phyloP scores from a whole-genome alignment of 1,140 invertebrate species.

The Zaprionus inermis region DNA sequence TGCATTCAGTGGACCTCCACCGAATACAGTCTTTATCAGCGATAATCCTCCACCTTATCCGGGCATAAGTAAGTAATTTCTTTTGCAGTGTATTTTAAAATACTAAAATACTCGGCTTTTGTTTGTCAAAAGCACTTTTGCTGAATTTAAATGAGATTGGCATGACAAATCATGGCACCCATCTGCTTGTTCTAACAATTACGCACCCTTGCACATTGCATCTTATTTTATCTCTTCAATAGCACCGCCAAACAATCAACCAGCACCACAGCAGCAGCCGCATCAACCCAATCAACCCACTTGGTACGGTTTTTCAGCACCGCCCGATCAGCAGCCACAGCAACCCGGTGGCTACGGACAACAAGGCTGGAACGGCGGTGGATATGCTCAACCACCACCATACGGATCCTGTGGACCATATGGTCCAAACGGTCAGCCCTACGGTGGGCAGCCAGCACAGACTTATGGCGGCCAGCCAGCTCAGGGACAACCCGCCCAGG shows the following conservation, averaged over 20 bases:
- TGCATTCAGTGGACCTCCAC: constrained; percentile 88
- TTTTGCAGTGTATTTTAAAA: constrained; percentile 16
- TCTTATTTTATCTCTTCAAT: constrained; percentile 39
- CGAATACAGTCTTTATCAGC: constrained; percentile 95
- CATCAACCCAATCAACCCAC: constrained; percentile 60
- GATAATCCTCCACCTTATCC: constrained; percentile 98
- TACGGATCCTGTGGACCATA: constrained; percentile 56
- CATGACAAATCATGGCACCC: constrained; percentile 19
- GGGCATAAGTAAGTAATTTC: constrained; percentile 87
- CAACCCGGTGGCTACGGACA: constrained; percentile 61
- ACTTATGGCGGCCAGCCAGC: constrained; percentile 33
- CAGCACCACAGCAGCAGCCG: constrained; percentile 43
- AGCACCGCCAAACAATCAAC: constrained; percentile 64
- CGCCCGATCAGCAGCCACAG: constrained; percentile 56
- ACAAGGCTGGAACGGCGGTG: constrained; percentile 61
- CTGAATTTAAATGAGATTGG: constrained; percentile 36
- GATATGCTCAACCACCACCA: constrained; percentile 68
- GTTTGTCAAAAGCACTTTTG: constrained; percentile 44
- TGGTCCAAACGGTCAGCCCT: constrained; percentile 44
- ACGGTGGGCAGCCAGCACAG: constrained; percentile 46
- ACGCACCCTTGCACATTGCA: constrained; percentile 47
- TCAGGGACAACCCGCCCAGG: neutral
- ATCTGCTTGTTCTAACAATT: constrained; percentile 37
- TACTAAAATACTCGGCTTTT: constrained; percentile 76
- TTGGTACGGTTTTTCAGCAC: constrained; percentile 82